These are phyloP conservation scores for Bursaphelenchus mucronatus DNA, from an alignment of 1,140 invertebrate genomes.

Conservation along the genomic window DNA sequence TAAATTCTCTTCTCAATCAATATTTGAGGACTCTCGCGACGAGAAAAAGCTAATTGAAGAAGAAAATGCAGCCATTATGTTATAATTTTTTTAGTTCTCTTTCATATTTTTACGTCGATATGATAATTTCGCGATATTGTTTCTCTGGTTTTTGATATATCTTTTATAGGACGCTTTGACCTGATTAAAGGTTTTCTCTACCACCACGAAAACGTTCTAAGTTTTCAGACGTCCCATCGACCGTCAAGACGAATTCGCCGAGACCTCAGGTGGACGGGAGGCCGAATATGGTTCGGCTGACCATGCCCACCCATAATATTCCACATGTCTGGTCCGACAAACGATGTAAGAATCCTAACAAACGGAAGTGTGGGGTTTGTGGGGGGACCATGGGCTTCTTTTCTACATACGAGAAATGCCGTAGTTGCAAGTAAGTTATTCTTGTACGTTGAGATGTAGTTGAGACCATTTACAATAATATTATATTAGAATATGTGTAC, in stretches of 20 bases:
- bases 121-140: too few species aligned
- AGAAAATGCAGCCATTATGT: too few species aligned
- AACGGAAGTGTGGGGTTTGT: constrained; percentile 38
- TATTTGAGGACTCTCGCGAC: too few species aligned
- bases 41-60: too few species aligned
- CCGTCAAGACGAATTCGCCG: neutral
- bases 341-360: constrained; percentile 48
- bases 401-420: constrained; percentile 44
- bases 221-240: too few species aligned
- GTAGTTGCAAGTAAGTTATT: constrained; percentile 46
- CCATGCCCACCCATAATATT: constrained; percentile 19
- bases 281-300: constrained; percentile 18
- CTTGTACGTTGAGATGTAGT: constrained; percentile 19
- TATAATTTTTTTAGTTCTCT: too few species aligned
- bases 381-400: constrained; percentile 32
- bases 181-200: too few species aligned
- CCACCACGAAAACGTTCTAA: too few species aligned
- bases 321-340: constrained; percentile 25
- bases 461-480: constrained; percentile 3
- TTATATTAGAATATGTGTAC: constrained; percentile 35
- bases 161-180: too few species aligned
- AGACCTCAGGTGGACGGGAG: neutral
- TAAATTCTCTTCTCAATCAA: too few species aligned
- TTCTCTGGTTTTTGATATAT: too few species aligned
- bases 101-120: too few species aligned